Evolutionary conservation across 2,113 vertebrate species (phyloP).

Genomic region (Eulemur macaco): DNA sequence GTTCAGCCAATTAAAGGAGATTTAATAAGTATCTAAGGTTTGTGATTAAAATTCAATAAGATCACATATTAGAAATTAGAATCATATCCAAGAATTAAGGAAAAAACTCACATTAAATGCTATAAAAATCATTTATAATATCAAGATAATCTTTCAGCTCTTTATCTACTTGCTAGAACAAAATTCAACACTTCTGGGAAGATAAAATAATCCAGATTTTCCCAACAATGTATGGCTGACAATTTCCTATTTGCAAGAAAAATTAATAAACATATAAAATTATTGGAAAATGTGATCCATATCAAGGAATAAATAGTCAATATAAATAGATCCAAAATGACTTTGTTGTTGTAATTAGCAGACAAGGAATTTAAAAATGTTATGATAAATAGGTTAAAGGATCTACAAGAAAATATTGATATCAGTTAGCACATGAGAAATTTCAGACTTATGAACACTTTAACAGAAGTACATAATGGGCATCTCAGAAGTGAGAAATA

Average conservation of each 20-base stretch:
- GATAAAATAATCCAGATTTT: background rate
- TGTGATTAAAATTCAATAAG: background rate
- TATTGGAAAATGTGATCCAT: background rate
- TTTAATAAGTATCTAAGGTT: background rate
- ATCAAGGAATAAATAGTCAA: background rate
- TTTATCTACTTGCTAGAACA: background rate
- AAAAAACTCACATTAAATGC: background rate
- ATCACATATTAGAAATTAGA: background rate
- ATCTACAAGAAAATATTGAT: background rate
- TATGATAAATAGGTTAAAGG: background rate
- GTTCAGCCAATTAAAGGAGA: background rate
- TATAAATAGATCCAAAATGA: background rate
- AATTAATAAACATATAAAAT: background rate
- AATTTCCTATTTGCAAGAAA: background rate
- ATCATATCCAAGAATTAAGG: background rate
- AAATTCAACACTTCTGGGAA: background rate
- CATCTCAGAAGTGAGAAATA: background rate
- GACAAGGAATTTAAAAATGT: background rate
- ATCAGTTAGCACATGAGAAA: background rate
- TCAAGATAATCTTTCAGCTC: background rate
- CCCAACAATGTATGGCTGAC: background rate
- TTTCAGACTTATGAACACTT: background rate
- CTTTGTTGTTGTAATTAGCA: background rate
- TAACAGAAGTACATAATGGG: background rate
- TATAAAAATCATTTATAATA: background rate